A percentile compares a stretch with the other conserved stretches of the same genome.
Evolutionary conservation across 1,140 invertebrate species (phyloP).

Genomic region (Mycetomoellerius zeteki): DNA sequence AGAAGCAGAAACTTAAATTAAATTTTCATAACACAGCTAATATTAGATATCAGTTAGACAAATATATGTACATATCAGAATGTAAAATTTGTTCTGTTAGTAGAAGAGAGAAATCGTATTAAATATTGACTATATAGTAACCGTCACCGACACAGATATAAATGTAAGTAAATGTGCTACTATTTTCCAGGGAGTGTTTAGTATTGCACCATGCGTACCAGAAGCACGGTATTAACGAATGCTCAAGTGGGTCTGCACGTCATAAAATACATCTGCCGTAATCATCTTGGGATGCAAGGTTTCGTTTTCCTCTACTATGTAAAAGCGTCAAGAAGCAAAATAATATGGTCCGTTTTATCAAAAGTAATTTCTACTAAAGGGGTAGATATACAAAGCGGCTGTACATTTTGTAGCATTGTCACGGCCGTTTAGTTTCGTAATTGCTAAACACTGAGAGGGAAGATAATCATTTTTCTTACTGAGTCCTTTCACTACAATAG

Average conservation of each 20-base stretch:
- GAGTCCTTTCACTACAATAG: slow-evolving; percentile 17
- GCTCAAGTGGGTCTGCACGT: slow-evolving; percentile 15
- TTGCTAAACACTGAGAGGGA: slow-evolving; percentile 53
- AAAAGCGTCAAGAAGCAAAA: slow-evolving; percentile 70
- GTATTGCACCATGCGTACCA: slow-evolving; percentile 71
- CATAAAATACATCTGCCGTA: slow-evolving; percentile 2
- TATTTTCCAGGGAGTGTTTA: slow-evolving; percentile 73
- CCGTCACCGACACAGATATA: slow-evolving; percentile 65
- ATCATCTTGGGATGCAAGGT: slow-evolving; percentile 25
- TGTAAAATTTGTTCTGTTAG: slow-evolving; percentile 20
- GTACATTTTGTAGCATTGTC: slow-evolving; percentile 48
- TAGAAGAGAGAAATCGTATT: slow-evolving; percentile 1
- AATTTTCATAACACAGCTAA: neutral
- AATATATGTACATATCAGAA: slow-evolving; percentile 30
- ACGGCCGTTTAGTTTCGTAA: slow-evolving; percentile 8
- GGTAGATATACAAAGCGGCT: slow-evolving; percentile 55
- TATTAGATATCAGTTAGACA: neutral
- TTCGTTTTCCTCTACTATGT: slow-evolving; percentile 71
- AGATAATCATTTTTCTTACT: slow-evolving; percentile 40
- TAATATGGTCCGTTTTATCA: slow-evolving; percentile 49
- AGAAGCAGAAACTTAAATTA: slow-evolving; percentile 5
- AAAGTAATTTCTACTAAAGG: slow-evolving; percentile 43
- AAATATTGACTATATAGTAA: slow-evolving; percentile 40
- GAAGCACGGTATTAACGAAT: slow-evolving; percentile 32
- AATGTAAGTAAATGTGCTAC: slow-evolving; percentile 33